Evolutionary conservation across 2,888 invertebrate species (phyloP).

Genomic region (Malacosoma neustria): DNA sequence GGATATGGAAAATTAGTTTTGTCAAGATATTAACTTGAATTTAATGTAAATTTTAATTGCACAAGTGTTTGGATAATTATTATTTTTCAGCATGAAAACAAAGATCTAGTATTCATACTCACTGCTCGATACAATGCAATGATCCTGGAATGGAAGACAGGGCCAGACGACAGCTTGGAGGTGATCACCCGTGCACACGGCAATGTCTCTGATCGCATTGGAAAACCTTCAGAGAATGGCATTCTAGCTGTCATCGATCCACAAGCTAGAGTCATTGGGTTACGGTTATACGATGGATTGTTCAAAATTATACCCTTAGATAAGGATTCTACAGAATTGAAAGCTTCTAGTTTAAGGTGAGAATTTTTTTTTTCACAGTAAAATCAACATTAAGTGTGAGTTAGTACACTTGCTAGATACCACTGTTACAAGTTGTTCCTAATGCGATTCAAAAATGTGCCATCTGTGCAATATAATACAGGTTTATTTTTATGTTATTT

Average conservation of each 20-base stretch:
- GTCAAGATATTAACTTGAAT: too few relatives aligned
- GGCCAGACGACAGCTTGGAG: constrained; percentile 85
- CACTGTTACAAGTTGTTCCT: too few relatives aligned
- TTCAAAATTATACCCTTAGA: constrained; percentile 98
- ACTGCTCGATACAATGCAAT: constrained; percentile 97
- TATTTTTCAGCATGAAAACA: constrained; percentile 85
- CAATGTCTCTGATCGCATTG: constrained; percentile 95
- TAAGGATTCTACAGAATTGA: constrained; percentile 93
- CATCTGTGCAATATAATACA: too few relatives aligned
- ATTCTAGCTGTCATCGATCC: constrained; percentile 97
- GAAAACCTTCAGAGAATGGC: constrained; percentile 96
- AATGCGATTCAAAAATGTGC: too few relatives aligned
- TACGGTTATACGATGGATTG: constrained; percentile 95
- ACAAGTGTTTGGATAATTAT: too few relatives aligned
- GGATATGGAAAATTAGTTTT: too few relatives aligned
- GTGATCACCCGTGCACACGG: constrained; percentile 97
- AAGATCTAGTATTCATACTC: constrained; percentile 94
- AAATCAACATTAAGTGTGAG: too few relatives aligned
- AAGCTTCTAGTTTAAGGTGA: constrained; percentile 90
- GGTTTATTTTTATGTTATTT: too few relatives aligned
- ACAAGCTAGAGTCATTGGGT: constrained; percentile 94
- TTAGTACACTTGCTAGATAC: too few relatives aligned
- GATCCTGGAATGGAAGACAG: constrained; percentile 92
- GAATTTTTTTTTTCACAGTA: too few relatives aligned
- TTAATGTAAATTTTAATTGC: too few relatives aligned